Evolutionary conservation across 2,888 invertebrate species (phyloP), one percentile per base, ranked within the genome.

Genomic region (Plagodis pulveraria): DNA sequence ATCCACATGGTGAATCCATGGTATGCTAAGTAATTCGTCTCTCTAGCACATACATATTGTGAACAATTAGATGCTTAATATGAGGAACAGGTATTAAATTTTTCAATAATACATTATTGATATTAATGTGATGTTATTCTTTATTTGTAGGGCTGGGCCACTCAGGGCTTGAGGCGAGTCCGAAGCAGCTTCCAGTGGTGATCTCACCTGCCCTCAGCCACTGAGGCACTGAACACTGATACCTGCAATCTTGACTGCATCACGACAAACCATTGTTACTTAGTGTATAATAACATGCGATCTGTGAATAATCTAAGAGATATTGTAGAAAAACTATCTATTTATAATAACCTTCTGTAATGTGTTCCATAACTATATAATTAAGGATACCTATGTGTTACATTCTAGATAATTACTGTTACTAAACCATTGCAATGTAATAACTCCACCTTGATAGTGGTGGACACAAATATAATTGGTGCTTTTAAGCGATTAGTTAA

Each of bases 291-390:
- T 91, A 93, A 93, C 93, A 94, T 94, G 94, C 94, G 94, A 94
- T 94, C 95, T 95, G 95, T 95, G 95, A 95, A 94, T 93, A 93
- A 90, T 89, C 80, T 93, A 93, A 92, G 87, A 89, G 89, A 91
- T 92, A 91, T 90, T 91, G 92, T 91, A 91, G 91, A 91, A 90
- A 68, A 93, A 93, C 90, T 91, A 91, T 90, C 93, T 91, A 91
- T 93, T 94, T 94, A 94, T 93, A 90, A 92, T 92, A 90, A 92
- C 92, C 92, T 91, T 93, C 93, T 93, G 93, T 93, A 93, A 93
- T 94, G 94, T 95, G 94, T 95, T 95, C 94, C 94, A 92, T 84
- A 83, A 90, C 84, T 90, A 22, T 10, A 36, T 36, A 94, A 94
- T 91, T 92, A 93, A 92, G 91, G 83, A 92, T 92, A 90, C 63